A percentile compares a stretch with the other conserved stretches of the same genome.
Evolutionary conservation across 2,113 vertebrate species (phyloP).

Genomic region (Ictalurus furcatus): DNA sequence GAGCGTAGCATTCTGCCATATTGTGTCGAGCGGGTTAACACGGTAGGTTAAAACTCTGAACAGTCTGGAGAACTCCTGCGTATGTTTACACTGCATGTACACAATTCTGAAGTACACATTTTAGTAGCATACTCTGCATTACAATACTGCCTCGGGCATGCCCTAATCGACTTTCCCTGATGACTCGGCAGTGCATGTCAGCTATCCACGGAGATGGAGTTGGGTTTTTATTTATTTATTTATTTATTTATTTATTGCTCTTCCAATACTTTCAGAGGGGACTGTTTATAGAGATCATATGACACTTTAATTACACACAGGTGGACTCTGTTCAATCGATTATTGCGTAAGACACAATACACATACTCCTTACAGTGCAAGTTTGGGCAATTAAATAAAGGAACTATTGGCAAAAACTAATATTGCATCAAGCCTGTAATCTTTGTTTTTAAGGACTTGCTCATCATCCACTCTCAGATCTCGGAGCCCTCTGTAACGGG

Average conservation of each 20-base stretch:
- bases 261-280: neutral
- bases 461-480: neutral
- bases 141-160: neutral
- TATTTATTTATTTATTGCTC: neutral
- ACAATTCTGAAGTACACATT: neutral
- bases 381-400: no score
- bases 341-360: neutral
- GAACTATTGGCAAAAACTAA: no score
- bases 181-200: neutral
- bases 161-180: neutral
- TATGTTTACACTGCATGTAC: neutral
- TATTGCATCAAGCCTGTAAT: neutral
- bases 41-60: no score
- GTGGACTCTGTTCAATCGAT: neutral
- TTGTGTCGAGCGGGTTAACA: neutral
- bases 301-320: neutral
- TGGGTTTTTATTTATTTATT: neutral
- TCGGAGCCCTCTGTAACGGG: neutral
- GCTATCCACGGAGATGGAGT: neutral
- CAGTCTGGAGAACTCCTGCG: neutral
- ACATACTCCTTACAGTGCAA: neutral
- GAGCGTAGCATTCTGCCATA: neutral
- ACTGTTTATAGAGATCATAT: neutral
- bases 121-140: neutral
- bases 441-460: neutral